Evolutionary conservation across 2,888 invertebrate species (phyloP), one percentile per base, ranked within the genome.

Genomic region (Neelides folsomi): DNA sequence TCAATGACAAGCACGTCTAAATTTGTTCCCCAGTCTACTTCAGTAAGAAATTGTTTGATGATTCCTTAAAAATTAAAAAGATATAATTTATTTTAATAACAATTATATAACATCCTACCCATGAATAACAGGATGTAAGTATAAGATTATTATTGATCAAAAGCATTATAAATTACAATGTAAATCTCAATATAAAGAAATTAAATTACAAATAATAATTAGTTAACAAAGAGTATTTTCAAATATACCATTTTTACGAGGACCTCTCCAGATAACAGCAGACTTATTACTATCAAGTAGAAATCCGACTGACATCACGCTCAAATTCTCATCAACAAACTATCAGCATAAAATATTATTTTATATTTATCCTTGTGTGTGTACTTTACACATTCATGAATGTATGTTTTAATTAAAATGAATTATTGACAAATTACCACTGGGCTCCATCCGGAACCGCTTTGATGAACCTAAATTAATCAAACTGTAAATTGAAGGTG

Each of bases 211-310:
- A n/a, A n/a, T n/a, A n/a, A n/a, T n/a, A n/a, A n/a, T n/a, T n/a
- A n/a, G n/a, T n/a, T n/a, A 27, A 27, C 7, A 27, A 7, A 27
- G 7, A 27, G 3, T 5, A 27, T 27, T 27, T 27, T 27, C 35
- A n/a, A 16, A 46, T 18, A 16, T 70, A 80, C 86, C 88, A 74
- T 95, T 97, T 72, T 98, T 99, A 71, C 95, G 92, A 0, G 98
- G 97, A 27, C 98, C 98, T 65, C 98, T 78, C 98, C 98, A 98
- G 66, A 99, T 94, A n/a, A 99, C 86, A 0, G 97, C 95, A 69
- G 93, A 90, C 68, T 90, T 89, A 0, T 85, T 81, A 64, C 83
- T 83, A 44, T 79, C 77, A 52, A 95, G 73, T 39, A 95, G 75
- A 70, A 95, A 94, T 10, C 94, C 97, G 68, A 97, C 88, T 0